Evolutionary conservation across 2,888 invertebrate species (phyloP).

Genomic region (Eilema caniola): DNA sequence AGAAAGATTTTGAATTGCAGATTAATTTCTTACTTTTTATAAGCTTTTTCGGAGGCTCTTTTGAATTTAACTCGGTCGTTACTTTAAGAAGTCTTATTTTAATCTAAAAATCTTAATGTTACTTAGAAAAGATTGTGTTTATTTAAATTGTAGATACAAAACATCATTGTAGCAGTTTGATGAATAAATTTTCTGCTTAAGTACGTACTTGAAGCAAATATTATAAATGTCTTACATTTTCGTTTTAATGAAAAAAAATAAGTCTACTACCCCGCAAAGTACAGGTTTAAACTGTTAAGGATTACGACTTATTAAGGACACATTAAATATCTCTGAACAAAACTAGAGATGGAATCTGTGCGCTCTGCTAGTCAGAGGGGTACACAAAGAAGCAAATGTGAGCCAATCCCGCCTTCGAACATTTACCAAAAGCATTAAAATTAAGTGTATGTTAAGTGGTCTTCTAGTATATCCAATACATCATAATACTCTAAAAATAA

Average conservation of each 20-base stretch:
- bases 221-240: neutral
- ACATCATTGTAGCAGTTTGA: slow-evolving; percentile 13
- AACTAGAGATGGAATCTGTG: too few species aligned
- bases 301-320: too few species aligned
- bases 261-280: too few species aligned
- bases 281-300: too few species aligned
- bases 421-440: too few species aligned
- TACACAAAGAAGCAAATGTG: too few species aligned
- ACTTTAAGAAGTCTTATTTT: slow-evolving; percentile 62
- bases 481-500: too few species aligned
- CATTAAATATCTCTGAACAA: too few species aligned
- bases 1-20: slow-evolving; percentile 77
- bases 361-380: too few species aligned
- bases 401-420: too few species aligned
- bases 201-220: slow-evolving; percentile 2
- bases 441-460: too few species aligned
- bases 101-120: slow-evolving; percentile 56
- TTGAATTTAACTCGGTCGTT: slow-evolving; percentile 69
- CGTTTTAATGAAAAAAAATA: neutral
- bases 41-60: slow-evolving; percentile 71
- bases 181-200: slow-evolving; percentile 14
- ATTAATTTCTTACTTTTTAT: slow-evolving; percentile 79
- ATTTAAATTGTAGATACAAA: slow-evolving; percentile 32
- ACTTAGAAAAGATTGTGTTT: slow-evolving; percentile 42
- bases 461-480: too few species aligned